A percentile compares a stretch with the other conserved stretches of the same genome.
Conservation (phyloP, 1,140 invertebrate genomes). For the Euschistus heros region DNA sequence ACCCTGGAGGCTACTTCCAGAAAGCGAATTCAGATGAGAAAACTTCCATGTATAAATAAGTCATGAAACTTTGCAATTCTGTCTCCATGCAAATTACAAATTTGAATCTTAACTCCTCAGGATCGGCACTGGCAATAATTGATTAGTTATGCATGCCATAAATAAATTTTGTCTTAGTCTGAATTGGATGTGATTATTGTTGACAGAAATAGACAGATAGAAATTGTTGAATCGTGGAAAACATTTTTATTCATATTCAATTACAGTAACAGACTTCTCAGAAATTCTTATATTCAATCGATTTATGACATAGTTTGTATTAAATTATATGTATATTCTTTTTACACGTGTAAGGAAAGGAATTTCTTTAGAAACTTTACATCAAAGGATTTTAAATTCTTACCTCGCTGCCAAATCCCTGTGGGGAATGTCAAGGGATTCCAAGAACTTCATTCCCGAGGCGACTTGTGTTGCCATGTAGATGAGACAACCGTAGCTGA, state of each 20-base stretch:
- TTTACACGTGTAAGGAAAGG: too few species aligned
- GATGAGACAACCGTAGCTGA: conserved; percentile 65
- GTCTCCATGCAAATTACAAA: conserved; percentile 10
- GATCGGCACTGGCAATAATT: not conserved
- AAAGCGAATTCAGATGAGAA: conserved; percentile 11
- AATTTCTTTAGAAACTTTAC: not conserved
- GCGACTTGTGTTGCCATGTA: conserved; percentile 76
- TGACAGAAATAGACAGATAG: too few species aligned
- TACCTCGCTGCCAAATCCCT: conserved; percentile 67
- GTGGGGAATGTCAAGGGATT: conserved; percentile 62
- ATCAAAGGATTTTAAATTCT: conserved; percentile 21
- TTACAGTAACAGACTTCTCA: too few species aligned
- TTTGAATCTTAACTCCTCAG: not conserved
- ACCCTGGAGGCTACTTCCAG: not conserved
- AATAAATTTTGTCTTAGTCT: too few species aligned
- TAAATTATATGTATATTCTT: too few species aligned
- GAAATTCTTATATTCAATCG: too few species aligned
- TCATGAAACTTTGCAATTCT: conserved; percentile 14
- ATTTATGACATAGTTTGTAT: too few species aligned
- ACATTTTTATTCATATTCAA: too few species aligned
- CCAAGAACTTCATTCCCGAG: conserved; percentile 76
- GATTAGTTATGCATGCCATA: too few species aligned
- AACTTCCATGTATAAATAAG: conserved; percentile 12
- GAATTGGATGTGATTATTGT: too few species aligned
- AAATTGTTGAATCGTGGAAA: too few species aligned